A percentile compares a stretch with the other conserved stretches of the same genome.
phyloP scores from a whole-genome alignment of 1,140 invertebrate genomes.

The Drosophila lowei region DNA sequence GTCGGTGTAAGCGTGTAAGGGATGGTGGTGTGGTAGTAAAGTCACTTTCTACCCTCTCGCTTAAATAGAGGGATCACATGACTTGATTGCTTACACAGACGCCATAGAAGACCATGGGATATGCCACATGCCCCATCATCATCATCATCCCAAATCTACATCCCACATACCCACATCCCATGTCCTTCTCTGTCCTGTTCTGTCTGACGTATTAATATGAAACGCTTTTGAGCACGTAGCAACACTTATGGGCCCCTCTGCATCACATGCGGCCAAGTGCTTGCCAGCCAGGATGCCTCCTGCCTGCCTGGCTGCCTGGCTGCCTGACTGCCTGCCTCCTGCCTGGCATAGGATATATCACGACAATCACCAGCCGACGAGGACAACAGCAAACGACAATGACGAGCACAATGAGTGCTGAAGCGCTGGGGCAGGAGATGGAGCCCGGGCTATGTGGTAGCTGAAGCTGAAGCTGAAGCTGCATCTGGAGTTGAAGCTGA shows the following conservation, averaged over 20 bases:
- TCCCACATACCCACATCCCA: conserved; percentile 9
- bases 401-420: conserved; percentile 48
- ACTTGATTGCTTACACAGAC: conserved; percentile 77
- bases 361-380: conserved; percentile 69
- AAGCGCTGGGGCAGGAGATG: conserved; percentile 34
- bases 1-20: neutral
- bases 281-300: neutral
- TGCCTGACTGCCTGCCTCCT: conserved; percentile 30
- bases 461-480: conserved; percentile 13
- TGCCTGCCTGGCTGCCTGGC: neutral
- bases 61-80: conserved; percentile 80
- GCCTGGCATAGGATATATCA: conserved; percentile 63
- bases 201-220: conserved; percentile 80
- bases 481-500: conserved; percentile 41
- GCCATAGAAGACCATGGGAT: conserved; percentile 68
- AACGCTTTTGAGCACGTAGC: conserved; percentile 81
- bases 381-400: conserved; percentile 3
- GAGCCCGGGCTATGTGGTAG: too few species aligned
- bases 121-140: conserved; percentile 17
- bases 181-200: conserved; percentile 11
- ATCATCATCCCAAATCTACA: neutral
- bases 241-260: conserved; percentile 72
- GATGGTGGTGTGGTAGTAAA: conserved; percentile 55
- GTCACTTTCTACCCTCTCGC: conserved; percentile 78
- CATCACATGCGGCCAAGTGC: conserved; percentile 5